These are phyloP conservation scores for Salvelinus namaycush DNA, from an alignment of 2,113 vertebrate species.

Conservation along the genomic window DNA sequence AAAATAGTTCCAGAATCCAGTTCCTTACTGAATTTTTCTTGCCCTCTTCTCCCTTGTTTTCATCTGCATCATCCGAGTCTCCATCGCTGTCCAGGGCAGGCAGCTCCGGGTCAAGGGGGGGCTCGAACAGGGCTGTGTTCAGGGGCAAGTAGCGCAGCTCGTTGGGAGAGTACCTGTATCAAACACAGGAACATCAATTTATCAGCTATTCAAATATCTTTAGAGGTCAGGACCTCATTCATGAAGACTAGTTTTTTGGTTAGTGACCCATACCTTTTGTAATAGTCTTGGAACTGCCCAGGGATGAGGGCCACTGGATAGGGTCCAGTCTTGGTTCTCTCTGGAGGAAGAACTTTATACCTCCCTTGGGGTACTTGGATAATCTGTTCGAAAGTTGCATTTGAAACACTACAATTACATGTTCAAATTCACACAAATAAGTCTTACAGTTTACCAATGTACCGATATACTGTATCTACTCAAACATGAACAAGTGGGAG, in stretches of 20 bases:
- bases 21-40: slow-evolving; percentile 66
- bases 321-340: slow-evolving; percentile 89
- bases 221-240: background rate
- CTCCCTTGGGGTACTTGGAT: slow-evolving; percentile 97
- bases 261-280: slow-evolving; percentile 84
- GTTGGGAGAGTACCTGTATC: slow-evolving; percentile 89
- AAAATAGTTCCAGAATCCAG: background rate
- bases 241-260: background rate
- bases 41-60: slow-evolving; percentile 79
- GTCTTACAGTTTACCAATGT: background rate
- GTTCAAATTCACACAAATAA: too few relatives aligned
- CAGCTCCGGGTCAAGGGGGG: slow-evolving; percentile 93
- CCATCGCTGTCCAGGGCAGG: slow-evolving; percentile 92
- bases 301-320: slow-evolving; percentile 98
- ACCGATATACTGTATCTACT: background rate
- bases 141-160: slow-evolving; percentile 94
- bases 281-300: slow-evolving; percentile 98
- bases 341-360: slow-evolving; percentile 90
- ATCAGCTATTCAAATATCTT: background rate
- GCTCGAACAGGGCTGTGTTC: slow-evolving; percentile 95
- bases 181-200: slow-evolving; percentile 5
- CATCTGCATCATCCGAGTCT: slow-evolving; percentile 92
- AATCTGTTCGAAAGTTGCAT: slow-evolving; percentile 71
- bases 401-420: too few relatives aligned
- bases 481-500: too few relatives aligned